phyloP scores from a whole-genome alignment of 2,888 invertebrate species.

The Macrosiphum euphorbiae region DNA sequence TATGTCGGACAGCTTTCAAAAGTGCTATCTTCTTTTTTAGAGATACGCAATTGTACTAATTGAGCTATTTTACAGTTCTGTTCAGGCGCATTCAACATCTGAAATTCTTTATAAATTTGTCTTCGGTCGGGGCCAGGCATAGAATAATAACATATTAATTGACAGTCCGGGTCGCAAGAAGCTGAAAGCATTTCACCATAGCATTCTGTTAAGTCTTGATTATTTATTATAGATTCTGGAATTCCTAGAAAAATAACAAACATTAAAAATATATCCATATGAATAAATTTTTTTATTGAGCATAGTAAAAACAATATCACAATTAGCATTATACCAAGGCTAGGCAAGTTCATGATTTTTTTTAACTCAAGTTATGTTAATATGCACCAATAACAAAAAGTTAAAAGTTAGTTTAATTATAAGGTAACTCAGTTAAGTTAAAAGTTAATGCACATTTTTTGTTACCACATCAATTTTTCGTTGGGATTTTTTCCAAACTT shows the following conservation, averaged over 20 bases:
- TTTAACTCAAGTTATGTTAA: too few species aligned
- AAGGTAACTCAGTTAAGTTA: too few species aligned
- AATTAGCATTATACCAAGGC: background rate
- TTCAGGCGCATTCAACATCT: background rate
- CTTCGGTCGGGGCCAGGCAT: background rate
- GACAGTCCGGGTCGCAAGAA: background rate
- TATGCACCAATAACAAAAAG: too few species aligned
- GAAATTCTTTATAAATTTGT: slow-evolving; percentile 35
- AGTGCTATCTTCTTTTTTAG: background rate
- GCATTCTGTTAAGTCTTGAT: slow-evolving; percentile 21
- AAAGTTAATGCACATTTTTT: too few species aligned
- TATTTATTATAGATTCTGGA: slow-evolving; percentile 12
- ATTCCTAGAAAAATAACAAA: slow-evolving; percentile 27
- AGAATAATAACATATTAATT: slow-evolving; percentile 17
- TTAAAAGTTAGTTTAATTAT: too few species aligned
- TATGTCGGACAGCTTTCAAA: slow-evolving; percentile 27
- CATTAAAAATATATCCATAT: background rate
- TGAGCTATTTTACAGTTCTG: slow-evolving; percentile 44
- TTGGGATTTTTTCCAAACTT: too few species aligned
- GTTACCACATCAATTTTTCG: too few species aligned
- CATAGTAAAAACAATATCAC: background rate
- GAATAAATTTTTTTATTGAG: background rate
- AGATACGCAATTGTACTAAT: background rate
- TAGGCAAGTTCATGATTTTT: too few species aligned
- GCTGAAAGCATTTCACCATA: slow-evolving; percentile 30